Evolutionary conservation across 2,888 invertebrate species (phyloP).

Genomic region (Epistrophella euchroma): DNA sequence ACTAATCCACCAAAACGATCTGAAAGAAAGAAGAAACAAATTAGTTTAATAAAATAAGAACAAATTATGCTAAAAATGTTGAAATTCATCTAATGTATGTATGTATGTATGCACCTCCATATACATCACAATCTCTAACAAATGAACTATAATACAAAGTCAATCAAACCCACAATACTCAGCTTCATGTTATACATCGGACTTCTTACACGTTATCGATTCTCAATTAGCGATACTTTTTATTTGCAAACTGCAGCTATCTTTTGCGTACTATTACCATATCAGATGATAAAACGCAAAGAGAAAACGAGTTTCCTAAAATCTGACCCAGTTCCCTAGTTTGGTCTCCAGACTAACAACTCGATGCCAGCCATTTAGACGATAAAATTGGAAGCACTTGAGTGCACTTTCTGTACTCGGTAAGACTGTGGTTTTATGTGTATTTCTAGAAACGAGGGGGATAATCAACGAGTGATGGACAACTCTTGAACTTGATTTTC

Average conservation of each 20-base stretch:
- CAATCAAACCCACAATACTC: conserved; percentile 8
- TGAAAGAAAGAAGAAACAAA: conserved; percentile 34
- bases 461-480: conserved; percentile 31
- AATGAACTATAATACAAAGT: conserved; percentile 9
- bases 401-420: conserved; percentile 31
- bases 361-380: conserved; percentile 40
- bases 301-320: conserved; percentile 83
- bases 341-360: conserved; percentile 57
- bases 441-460: conserved; percentile 13
- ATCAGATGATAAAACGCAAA: conserved; percentile 79
- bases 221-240: conserved; percentile 48
- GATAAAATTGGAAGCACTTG: conserved; percentile 48
- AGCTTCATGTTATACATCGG: conserved; percentile 22
- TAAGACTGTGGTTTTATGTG: conserved; percentile 2
- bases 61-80: not conserved
- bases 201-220: conserved; percentile 26
- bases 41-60: conserved; percentile 21
- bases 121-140: not conserved
- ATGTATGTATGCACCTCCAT: not conserved
- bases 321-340: conserved; percentile 83
- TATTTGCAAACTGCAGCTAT: conserved; percentile 63
- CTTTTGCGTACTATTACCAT: conserved; percentile 74
- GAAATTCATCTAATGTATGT: conserved; percentile 11
- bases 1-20: conserved; percentile 31
- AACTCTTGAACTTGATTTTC: conserved; percentile 70